phyloP scores from a whole-genome alignment of 23 tunicate species.

The Diplosoma virens region DNA sequence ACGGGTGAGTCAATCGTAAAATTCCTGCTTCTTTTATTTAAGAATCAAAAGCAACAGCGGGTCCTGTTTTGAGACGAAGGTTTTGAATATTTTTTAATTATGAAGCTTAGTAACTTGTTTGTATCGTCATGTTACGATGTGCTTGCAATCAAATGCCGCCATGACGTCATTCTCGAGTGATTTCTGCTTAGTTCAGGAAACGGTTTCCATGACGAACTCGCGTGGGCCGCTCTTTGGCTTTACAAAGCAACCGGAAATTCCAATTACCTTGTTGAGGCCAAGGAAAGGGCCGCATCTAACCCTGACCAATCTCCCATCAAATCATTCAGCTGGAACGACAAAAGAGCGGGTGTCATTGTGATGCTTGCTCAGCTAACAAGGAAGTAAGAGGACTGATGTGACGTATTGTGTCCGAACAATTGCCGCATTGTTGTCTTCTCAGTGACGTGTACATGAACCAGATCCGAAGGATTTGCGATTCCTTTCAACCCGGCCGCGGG shows the following conservation, averaged over 20 bases:
- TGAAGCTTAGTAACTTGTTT: no score
- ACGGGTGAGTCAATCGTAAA: constrained; percentile 33
- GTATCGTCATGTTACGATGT: no score
- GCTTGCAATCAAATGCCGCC: no score
- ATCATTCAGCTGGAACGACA: constrained; percentile 84
- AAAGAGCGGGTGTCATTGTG: constrained; percentile 64
- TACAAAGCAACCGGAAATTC: constrained; percentile 59
- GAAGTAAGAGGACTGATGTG: constrained; percentile 52
- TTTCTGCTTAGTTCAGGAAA: constrained; percentile 48
- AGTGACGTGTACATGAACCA: constrained; percentile 42
- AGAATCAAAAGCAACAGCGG: no score
- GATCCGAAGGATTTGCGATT: constrained; percentile 56
- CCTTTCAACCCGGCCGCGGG: constrained; percentile 56
- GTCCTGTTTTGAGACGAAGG: no score
- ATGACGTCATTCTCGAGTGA: no score
- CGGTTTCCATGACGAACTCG: constrained; percentile 85
- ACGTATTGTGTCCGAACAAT: no score
- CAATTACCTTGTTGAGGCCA: constrained; percentile 46
- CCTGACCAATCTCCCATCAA: constrained; percentile 12
- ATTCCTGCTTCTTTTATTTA: no score
- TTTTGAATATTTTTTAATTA: no score
- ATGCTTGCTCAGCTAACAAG: constrained; percentile 83
- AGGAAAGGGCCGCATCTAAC: constrained; percentile 24
- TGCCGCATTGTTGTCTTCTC: no score
- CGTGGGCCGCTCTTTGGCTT: constrained; percentile 95